A percentile compares a stretch with the other conserved stretches of the same genome.
Evolutionary conservation across 2,113 vertebrate species (phyloP).

Genomic region (Lepidiolamprologus cunningtoni): DNA sequence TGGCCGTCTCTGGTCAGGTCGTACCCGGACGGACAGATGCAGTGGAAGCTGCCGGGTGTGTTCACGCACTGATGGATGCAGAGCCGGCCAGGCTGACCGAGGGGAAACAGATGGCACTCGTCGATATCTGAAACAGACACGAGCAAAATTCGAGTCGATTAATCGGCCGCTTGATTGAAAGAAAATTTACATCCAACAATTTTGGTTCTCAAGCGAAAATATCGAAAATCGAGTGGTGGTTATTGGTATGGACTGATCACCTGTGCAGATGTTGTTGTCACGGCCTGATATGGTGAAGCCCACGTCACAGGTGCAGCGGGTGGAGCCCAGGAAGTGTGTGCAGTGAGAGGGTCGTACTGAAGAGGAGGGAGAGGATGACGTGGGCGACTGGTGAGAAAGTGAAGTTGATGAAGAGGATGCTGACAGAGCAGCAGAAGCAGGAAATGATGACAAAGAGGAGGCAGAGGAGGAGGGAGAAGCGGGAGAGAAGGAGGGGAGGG

Average conservation of each 20-base stretch:
- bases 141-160: accelerated
- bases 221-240: neutral
- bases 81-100: slow-evolving; percentile 59
- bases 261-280: slow-evolving; percentile 72
- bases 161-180: accelerated
- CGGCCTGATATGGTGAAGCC: slow-evolving; percentile 76
- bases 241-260: slow-evolving; percentile 18
- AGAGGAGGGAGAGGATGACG: slow-evolving; percentile 40
- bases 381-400: neutral
- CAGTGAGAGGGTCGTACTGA: slow-evolving; percentile 76
- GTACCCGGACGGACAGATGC: slow-evolving; percentile 76
- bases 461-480: neutral
- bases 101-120: slow-evolving; percentile 76
- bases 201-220: neutral
- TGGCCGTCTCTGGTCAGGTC: slow-evolving; percentile 61
- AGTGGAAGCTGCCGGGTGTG: slow-evolving; percentile 78
- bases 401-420: neutral
- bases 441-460: neutral
- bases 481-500: slow-evolving; percentile 21
- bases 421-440: neutral
- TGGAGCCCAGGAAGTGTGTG: slow-evolving; percentile 67
- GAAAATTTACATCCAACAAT: neutral
- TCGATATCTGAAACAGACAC: slow-evolving; percentile 71
- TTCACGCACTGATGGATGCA: slow-evolving; percentile 79
- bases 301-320: slow-evolving; percentile 74